phyloP scores from a whole-genome alignment of 2,797 vertebrate genomes.

The Astyanax mexicanus region DNA sequence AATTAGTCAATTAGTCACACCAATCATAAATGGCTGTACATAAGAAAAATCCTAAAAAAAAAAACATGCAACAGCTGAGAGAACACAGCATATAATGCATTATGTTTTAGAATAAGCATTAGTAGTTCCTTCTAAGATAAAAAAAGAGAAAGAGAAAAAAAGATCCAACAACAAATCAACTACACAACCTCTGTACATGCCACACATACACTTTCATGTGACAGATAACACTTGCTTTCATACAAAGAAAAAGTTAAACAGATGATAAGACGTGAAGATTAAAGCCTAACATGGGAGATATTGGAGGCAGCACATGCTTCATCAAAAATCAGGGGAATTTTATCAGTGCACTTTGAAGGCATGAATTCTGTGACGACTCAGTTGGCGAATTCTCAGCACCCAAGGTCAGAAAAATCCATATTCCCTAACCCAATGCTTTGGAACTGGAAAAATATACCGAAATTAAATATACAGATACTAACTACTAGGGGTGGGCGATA shows the following conservation, averaged over 20 bases:
- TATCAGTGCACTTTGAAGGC: background rate
- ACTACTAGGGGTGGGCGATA: too few species aligned
- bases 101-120: background rate
- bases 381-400: background rate
- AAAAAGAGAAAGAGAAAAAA: background rate
- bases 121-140: background rate
- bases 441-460: background rate
- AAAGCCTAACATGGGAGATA: background rate
- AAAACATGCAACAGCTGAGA: too few species aligned
- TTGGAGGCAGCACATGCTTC: background rate
- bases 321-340: background rate
- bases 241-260: background rate
- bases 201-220: background rate
- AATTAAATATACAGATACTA: too few species aligned
- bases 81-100: background rate
- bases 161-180: constrained; percentile 1
- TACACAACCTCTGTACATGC: background rate
- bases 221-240: background rate
- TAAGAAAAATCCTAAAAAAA: too few species aligned
- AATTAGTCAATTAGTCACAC: too few species aligned
- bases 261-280: background rate
- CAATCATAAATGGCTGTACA: too few species aligned
- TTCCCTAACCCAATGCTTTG: background rate
- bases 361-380: background rate
- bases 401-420: background rate